These are phyloP conservation scores for Bombus soroeensis DNA, from an alignment of 1,140 invertebrate species.

Conservation along the genomic window DNA sequence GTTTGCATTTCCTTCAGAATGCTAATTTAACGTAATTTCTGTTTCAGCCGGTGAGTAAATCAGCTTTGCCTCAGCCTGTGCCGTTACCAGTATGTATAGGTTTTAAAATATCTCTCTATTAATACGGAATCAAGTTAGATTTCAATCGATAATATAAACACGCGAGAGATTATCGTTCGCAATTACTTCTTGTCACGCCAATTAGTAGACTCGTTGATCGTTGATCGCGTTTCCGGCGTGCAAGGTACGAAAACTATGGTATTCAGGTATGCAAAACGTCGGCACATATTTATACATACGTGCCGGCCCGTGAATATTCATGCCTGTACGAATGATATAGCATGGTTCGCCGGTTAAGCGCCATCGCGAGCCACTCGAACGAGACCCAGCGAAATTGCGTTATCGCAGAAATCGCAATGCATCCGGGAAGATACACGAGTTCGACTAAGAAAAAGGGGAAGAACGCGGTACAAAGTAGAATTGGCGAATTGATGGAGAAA, in stretches of 20 bases:
- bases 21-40: conserved; percentile 37
- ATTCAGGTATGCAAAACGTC: conserved; percentile 21
- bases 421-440: conserved; percentile 5
- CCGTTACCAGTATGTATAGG: too few relatives aligned
- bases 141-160: neutral
- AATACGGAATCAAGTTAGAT: too few relatives aligned
- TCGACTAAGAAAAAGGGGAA: too few relatives aligned
- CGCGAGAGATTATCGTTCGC: neutral
- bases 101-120: too few relatives aligned
- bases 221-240: conserved; percentile 7
- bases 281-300: conserved; percentile 37
- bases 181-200: conserved; percentile 15
- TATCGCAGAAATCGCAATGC: conserved; percentile 33
- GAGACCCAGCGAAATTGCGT: conserved; percentile 34
- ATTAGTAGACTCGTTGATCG: conserved; percentile 18
- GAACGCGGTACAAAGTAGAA: too few relatives aligned
- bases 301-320: conserved; percentile 56
- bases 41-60: conserved; percentile 79
- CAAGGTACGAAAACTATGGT: conserved; percentile 1
- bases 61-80: neutral
- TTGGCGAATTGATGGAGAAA: neutral
- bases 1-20: neutral
- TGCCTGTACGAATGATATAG: conserved; percentile 44
- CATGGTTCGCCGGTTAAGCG: conserved; percentile 44
- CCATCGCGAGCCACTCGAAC: conserved; percentile 21